A percentile compares a stretch with the other conserved stretches of the same genome.
Conservation (phyloP, 1,140 invertebrate genomes). For the Calephelis nemesis region DNA sequence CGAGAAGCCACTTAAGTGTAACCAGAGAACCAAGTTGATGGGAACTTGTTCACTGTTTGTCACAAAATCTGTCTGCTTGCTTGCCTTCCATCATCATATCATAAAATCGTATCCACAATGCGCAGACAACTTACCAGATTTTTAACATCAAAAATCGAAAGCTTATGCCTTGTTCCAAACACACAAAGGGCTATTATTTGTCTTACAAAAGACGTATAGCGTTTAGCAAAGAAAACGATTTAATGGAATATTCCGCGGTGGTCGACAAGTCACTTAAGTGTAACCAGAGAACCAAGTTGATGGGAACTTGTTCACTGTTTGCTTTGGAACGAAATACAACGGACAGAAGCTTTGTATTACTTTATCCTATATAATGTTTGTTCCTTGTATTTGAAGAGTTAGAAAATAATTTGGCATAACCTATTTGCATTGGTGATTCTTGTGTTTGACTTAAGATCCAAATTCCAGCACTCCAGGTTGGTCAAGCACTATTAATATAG, state of each 20-base stretch:
- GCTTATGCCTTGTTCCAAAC: constrained; percentile 4
- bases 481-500: too few relatives aligned
- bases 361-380: constrained; percentile 56
- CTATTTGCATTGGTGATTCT: too few relatives aligned
- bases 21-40: constrained; percentile 61
- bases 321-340: constrained; percentile 56
- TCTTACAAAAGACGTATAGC: constrained; percentile 55
- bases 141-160: not conserved
- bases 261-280: constrained; percentile 72
- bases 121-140: too few relatives aligned
- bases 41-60: constrained; percentile 52
- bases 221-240: constrained; percentile 73
- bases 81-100: too few relatives aligned
- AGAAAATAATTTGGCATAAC: constrained; percentile 32
- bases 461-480: too few relatives aligned
- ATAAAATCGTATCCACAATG: too few relatives aligned
- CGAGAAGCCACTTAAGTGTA: constrained; percentile 73
- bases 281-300: constrained; percentile 61
- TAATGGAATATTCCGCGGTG: constrained; percentile 70
- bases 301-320: constrained; percentile 54
- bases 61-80: too few relatives aligned
- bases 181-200: constrained; percentile 56
- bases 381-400: constrained; percentile 41
- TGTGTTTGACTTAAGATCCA: too few relatives aligned
- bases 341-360: constrained; percentile 57